Percentiles rank a stretch among this genome's conserved stretches.
Conservation (phyloP, 2,797 vertebrate genomes). For the Syngnathus rostellatus region DNA sequence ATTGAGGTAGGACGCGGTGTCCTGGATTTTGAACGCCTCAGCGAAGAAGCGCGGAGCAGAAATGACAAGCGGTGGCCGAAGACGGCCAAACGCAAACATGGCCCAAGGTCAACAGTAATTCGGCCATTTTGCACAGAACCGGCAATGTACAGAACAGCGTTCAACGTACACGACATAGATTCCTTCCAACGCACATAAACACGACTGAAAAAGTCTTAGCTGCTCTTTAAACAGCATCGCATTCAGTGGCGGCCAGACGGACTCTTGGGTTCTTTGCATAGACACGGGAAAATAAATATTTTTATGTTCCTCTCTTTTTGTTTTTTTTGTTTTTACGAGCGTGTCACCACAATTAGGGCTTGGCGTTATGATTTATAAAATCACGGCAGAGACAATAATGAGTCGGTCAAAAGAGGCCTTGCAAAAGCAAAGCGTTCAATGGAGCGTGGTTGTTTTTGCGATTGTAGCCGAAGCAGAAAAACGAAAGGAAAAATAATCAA, state of each 20-base stretch:
- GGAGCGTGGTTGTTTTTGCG: not conserved
- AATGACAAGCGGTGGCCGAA: conserved; percentile 43
- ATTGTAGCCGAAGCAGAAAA: conserved; percentile 24
- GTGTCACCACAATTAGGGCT: conserved; percentile 48
- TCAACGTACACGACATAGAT: not conserved
- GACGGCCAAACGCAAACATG: conserved; percentile 19
- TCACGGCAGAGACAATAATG: conserved; percentile 50
- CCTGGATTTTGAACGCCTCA: conserved; percentile 10
- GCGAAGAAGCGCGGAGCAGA: conserved; percentile 36
- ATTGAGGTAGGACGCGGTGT: conserved; percentile 36
- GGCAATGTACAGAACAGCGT: conserved; percentile 9
- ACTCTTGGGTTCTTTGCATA: conserved; percentile 33
- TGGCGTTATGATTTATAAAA: conserved; percentile 55
- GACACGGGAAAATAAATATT: conserved; percentile 42
- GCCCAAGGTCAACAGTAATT: conserved; percentile 51
- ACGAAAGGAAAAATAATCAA: not conserved
- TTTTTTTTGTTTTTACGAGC: conserved; percentile 22
- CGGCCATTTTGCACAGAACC: conserved; percentile 36
- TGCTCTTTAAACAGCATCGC: conserved; percentile 52
- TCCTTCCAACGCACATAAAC: conserved; percentile 14
- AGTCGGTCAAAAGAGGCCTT: conserved; percentile 32
- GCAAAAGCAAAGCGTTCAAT: not conserved
- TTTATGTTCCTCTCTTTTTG: conserved; percentile 24
- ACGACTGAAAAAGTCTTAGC: conserved; percentile 37
- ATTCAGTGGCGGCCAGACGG: conserved; percentile 29